Percentiles rank a stretch among this genome's conserved stretches.
Conservation (phyloP, 1,140 invertebrate genomes). For the Mactra quadrangularis region DNA sequence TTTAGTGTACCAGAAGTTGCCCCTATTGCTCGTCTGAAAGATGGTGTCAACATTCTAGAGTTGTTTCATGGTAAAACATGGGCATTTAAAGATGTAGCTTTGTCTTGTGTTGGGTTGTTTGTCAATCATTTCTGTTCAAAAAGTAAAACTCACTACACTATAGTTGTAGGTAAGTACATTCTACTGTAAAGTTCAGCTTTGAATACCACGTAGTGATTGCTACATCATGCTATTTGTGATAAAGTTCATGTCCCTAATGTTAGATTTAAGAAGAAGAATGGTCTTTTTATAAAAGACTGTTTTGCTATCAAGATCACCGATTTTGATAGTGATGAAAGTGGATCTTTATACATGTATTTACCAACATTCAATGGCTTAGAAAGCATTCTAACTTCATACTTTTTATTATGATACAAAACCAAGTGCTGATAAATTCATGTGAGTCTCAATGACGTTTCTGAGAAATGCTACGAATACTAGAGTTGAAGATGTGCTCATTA, state of each 20-base stretch:
- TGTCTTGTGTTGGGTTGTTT: conserved; percentile 83
- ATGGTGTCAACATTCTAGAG: conserved; percentile 82
- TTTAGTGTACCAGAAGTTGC: conserved; percentile 80
- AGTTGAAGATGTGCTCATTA: too few relatives aligned
- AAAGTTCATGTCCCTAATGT: background rate
- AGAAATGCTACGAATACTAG: too few relatives aligned
- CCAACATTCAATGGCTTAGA: too few relatives aligned
- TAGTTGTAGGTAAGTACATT: conserved; percentile 79
- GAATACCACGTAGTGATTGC: background rate
- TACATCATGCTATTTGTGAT: background rate
- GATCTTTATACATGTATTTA: too few relatives aligned
- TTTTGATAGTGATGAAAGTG: too few relatives aligned
- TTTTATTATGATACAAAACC: too few relatives aligned
- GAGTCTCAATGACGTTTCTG: too few relatives aligned
- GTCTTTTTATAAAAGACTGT: too few relatives aligned
- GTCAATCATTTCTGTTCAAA: conserved; percentile 83
- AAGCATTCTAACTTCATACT: too few relatives aligned
- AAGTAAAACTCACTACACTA: conserved; percentile 78
- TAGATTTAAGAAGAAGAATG: background rate
- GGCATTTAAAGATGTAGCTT: conserved; percentile 85
- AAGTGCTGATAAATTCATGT: too few relatives aligned
- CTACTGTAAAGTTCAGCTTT: background rate
- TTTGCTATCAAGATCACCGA: too few relatives aligned
- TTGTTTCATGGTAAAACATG: conserved; percentile 84
- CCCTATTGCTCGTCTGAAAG: conserved; percentile 73